phyloP scores from a whole-genome alignment of 2,888 invertebrate species.

The Pachydiplax longipennis region DNA sequence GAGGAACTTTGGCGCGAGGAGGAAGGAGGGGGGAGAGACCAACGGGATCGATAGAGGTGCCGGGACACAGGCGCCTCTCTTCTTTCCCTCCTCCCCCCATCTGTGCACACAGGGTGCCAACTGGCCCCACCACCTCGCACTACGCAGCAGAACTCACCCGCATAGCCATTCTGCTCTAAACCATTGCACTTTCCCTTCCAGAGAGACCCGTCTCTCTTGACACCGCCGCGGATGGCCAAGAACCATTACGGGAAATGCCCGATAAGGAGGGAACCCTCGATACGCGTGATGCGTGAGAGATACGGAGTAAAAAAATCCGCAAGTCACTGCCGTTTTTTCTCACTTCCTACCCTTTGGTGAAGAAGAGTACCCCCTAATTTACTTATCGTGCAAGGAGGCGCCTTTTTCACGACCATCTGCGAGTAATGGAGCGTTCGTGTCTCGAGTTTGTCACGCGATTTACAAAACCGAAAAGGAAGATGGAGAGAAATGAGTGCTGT shows the following conservation, averaged over 20 bases:
- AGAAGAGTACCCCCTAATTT: background rate
- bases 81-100: background rate
- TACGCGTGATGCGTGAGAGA: background rate
- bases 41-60: conserved; percentile 36
- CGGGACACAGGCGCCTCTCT: conserved; percentile 19
- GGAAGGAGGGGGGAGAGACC: background rate
- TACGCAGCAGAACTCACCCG: background rate
- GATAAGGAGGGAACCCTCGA: background rate
- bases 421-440: background rate
- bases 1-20: background rate
- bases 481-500: too few species aligned
- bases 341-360: background rate
- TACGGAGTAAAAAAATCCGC: background rate
- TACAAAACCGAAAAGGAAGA: background rate
- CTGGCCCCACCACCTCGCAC: background rate
- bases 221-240: background rate
- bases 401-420: background rate
- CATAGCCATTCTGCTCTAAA: background rate
- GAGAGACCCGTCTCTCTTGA: background rate
- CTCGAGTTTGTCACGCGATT: background rate
- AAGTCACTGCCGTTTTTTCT: background rate
- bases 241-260: background rate
- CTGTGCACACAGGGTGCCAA: background rate
- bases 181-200: background rate
- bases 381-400: background rate